Base-by-base conservation (phyloP, 2,888 invertebrate species). In the Callinectes sapidus region DNA sequence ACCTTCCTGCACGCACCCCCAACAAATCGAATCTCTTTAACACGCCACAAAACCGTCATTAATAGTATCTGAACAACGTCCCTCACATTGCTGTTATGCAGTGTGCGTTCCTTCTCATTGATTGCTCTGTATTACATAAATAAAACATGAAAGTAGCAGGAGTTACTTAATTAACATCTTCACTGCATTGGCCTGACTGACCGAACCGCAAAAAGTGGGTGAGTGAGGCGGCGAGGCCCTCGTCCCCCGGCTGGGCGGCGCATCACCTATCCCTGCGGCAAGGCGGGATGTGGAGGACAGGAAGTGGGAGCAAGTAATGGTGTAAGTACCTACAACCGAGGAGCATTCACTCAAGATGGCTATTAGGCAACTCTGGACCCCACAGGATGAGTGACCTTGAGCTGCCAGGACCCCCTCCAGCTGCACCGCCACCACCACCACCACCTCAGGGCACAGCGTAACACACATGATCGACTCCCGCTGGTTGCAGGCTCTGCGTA, bases 341-440 rank as follows among this genome's bases (percentile, higher is more conserved):
- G 81, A 32, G 81, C 81, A 81, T 81, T 35, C 35, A 81, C 32
- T 81, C 32, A 81, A 81, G 35, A 81, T 32, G 81, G 14, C 81
- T 14, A 81, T 81, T 35, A 81, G 35, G 14, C 81, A 23, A 32
- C 81, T 35, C 32, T 32, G 81, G 81, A 81, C 81, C 81, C 81
- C 81, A 81, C 81, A 35, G 81, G 32, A 81, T n/a, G 81, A 81
- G 81, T 81, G 81, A 81, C 81, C 81, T 81, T 81, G 81, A 35
- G 35, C 81, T 16, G 81, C 71, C 23, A 35, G 81, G 81, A 81
- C 81, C 35, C 35, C 81, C 81, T 35, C 35, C 32, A 16, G 81
- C 18, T 23, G 23, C 61, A 16, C 16, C 61, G 61, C 61, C 61
- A 23, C 61, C 18, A 28, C 28, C 71, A 71, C 71, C n/a, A 71